Evolutionary conservation across 2,113 vertebrate genomes (phyloP), one percentile per base, ranked within the genome.

Genomic region (Anhinga anhinga): DNA sequence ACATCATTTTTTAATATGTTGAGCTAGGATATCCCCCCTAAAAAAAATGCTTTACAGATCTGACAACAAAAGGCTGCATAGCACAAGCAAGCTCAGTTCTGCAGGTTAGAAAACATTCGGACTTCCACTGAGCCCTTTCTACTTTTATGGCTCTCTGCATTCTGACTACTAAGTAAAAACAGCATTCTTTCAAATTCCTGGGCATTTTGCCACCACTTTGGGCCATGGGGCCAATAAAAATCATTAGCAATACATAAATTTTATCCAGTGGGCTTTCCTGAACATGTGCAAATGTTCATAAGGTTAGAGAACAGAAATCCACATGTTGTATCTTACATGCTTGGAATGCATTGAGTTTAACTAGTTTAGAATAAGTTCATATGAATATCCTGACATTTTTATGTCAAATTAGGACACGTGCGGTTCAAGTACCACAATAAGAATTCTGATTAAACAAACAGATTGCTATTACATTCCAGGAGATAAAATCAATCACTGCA

Each of bases 221-320:
- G 92, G 92, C 96, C 98, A 96, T 95, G 97, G 94, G 97, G 95
- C 95, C 96, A 97, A 98, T 98, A 98, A 98, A 98, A 98, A 98
- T 97, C 98, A 98, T 98, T 98, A 98, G 94, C 96, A 97, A 98
- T 97, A 97, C 97, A 98, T 98, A 98, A 98, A 98, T 98, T 98
- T 97, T 97, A 98, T 98, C 97, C 98, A 98, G 94, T 97, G 94
- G 97, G 97, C 96, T 98, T 98, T 98, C 97, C 97, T 97, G 97
- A 98, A 98, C 97, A 98, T 98, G 96, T 98, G 97, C 89, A 95
- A 97, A 94, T 96, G 90, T 96, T 98, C 97, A 85, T 96, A 95
- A 97, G 96, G 96, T 97, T 98, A 96, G 65, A 93, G 82, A 81
- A 55, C 76, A 92, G 92, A 97, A 97, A 96, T 86, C 92, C 97